phyloP scores from a whole-genome alignment of 2,888 invertebrate species.

The Tipula confusa region DNA sequence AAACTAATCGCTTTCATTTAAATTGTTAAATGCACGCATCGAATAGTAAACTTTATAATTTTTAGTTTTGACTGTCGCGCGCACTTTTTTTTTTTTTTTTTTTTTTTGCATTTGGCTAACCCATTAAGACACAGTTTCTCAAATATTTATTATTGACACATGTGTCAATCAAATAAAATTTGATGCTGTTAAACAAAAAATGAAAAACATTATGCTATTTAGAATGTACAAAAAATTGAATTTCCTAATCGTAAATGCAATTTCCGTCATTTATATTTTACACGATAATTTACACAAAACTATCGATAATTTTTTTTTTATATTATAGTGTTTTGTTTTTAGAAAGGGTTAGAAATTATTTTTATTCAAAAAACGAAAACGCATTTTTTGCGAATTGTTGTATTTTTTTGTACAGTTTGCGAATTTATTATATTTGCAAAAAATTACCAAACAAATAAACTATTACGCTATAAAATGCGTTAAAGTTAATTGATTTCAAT shows the following conservation, averaged over 20 bases:
- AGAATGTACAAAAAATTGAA: neutral
- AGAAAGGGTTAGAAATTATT: conserved; percentile 20
- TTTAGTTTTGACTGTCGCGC: neutral
- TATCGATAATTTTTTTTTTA: neutral
- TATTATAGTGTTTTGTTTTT: neutral
- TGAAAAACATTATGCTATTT: neutral
- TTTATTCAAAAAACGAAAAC: neutral
- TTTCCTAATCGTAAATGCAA: neutral
- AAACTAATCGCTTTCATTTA: conserved; percentile 16
- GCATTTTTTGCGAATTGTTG: neutral
- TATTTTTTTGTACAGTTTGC: neutral
- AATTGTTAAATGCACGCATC: conserved; percentile 20
- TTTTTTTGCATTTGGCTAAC: neutral
- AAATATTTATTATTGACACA: neutral
- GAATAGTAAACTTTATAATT: neutral
- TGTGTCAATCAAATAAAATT: neutral
- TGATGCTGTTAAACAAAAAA: neutral
- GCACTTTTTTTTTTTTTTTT: too few relatives aligned
- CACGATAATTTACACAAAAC: neutral
- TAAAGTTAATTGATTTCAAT: conserved; percentile 6
- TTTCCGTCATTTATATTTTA: neutral
- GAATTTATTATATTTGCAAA: neutral
- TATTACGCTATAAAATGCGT: conserved; percentile 7
- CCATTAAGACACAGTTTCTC: neutral
- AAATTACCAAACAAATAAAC: conserved; percentile 25